Evolutionary conservation across 2,888 invertebrate species (phyloP).

Genomic region (Adelphocoris suturalis): DNA sequence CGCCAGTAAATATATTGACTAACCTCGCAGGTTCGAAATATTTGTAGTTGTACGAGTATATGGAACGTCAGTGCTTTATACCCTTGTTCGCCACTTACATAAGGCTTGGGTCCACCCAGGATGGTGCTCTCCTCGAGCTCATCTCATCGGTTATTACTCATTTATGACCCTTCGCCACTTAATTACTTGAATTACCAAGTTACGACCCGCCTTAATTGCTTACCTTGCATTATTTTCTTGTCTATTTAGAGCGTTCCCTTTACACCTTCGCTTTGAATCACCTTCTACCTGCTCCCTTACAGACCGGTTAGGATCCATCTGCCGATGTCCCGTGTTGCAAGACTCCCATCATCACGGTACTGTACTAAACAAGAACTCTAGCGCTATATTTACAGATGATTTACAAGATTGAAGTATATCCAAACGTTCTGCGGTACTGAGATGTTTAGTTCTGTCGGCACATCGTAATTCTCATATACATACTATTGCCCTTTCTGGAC

Average conservation of each 20-base stretch:
- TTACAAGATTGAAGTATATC: too few species aligned
- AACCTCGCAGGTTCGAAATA: too few species aligned
- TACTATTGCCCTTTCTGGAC: too few species aligned
- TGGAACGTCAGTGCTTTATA: too few species aligned
- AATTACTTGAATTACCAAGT: slow-evolving; percentile 8
- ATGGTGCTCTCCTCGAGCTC: background rate
- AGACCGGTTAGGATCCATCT: background rate
- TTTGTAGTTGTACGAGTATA: too few species aligned
- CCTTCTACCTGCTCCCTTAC: background rate
- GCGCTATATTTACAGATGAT: too few species aligned
- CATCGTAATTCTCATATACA: too few species aligned
- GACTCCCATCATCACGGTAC: too few species aligned
- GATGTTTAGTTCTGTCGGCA: too few species aligned
- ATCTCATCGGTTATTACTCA: background rate
- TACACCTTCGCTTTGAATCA: slow-evolving; percentile 5
- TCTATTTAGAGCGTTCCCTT: slow-evolving; percentile 22
- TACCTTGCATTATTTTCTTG: background rate
- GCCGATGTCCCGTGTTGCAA: background rate
- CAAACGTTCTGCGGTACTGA: too few species aligned
- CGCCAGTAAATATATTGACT: too few species aligned
- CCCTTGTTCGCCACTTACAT: background rate
- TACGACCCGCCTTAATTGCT: slow-evolving; percentile 15
- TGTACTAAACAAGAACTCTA: too few species aligned
- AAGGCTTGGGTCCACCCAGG: background rate
- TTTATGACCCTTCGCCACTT: slow-evolving; percentile 36